phyloP scores from a whole-genome alignment of 2,113 vertebrate genomes.

The Erinaceus europaeus region DNA sequence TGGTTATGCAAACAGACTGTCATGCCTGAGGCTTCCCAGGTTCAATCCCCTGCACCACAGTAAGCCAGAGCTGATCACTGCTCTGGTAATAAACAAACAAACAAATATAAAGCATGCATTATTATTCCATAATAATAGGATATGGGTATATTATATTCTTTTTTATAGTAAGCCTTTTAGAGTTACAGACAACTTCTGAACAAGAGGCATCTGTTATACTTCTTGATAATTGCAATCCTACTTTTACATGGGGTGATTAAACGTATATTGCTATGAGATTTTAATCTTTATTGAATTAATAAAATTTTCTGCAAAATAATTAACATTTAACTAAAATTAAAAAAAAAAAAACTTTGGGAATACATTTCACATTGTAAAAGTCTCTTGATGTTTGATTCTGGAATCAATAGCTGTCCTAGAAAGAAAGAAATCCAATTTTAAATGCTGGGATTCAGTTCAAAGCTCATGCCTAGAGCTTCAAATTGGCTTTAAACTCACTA shows the following conservation, averaged over 20 bases:
- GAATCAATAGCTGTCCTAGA: neutral
- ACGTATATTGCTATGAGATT: neutral
- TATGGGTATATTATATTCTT: neutral
- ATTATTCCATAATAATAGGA: neutral
- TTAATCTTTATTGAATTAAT: neutral
- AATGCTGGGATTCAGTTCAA: constrained; percentile 43
- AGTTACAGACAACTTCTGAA: neutral
- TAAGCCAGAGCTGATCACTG: too few species aligned
- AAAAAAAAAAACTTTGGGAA: neutral
- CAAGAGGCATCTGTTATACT: neutral
- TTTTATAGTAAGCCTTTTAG: neutral
- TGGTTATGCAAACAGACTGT: too few species aligned
- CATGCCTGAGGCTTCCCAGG: too few species aligned
- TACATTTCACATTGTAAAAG: constrained; percentile 13
- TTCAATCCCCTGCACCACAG: too few species aligned
- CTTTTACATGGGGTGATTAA: neutral
- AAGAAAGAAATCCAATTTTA: neutral
- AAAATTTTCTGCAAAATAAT: neutral
- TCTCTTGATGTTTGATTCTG: constrained; percentile 19
- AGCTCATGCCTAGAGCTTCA: constrained; percentile 8
- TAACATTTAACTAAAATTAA: neutral
- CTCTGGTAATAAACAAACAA: too few species aligned
- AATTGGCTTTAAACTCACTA: constrained; percentile 30
- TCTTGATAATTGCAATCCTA: neutral
- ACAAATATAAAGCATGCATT: too few species aligned